A percentile compares a stretch with the other conserved stretches of the same genome.
Conservation (phyloP, 2,888 invertebrate genomes). For the Catocala nupta region DNA sequence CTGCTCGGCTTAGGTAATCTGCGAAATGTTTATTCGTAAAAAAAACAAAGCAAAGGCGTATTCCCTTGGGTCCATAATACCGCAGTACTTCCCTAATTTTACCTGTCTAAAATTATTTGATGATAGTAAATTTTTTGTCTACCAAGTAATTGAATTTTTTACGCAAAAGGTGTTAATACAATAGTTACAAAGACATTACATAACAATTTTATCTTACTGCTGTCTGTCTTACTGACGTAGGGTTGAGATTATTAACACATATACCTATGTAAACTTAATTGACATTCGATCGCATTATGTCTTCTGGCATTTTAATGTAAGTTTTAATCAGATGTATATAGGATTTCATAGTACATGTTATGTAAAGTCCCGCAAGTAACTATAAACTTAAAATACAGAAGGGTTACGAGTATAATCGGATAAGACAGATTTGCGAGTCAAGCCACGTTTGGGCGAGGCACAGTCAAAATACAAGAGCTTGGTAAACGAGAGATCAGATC, state of each 20-base stretch:
- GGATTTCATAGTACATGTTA: conserved; percentile 7
- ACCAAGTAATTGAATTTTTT: neutral
- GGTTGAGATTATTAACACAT: too few species aligned
- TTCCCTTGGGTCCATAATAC: conserved; percentile 22
- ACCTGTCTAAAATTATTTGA: conserved; percentile 3
- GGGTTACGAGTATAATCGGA: conserved; percentile 25
- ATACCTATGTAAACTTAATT: too few species aligned
- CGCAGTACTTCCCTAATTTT: conserved; percentile 26
- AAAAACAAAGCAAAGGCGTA: conserved; percentile 28
- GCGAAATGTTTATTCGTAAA: conserved; percentile 41
- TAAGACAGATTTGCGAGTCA: conserved; percentile 35
- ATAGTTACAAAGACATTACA: too few species aligned
- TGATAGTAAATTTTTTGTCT: neutral
- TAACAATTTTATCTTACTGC: too few species aligned
- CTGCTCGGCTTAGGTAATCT: conserved; percentile 38
- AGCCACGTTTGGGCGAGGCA: conserved; percentile 34
- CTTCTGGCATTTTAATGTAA: neutral
- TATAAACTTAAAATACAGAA: conserved; percentile 31
- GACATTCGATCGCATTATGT: neutral
- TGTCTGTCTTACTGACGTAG: too few species aligned
- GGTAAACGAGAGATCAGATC: conserved; percentile 24
- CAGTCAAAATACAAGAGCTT: conserved; percentile 35
- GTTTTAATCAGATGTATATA: neutral
- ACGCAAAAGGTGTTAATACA: neutral
- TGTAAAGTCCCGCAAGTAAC: conserved; percentile 23